Base-by-base conservation (phyloP, 2,888 invertebrate genomes). In the Dascillus cervinus region DNA sequence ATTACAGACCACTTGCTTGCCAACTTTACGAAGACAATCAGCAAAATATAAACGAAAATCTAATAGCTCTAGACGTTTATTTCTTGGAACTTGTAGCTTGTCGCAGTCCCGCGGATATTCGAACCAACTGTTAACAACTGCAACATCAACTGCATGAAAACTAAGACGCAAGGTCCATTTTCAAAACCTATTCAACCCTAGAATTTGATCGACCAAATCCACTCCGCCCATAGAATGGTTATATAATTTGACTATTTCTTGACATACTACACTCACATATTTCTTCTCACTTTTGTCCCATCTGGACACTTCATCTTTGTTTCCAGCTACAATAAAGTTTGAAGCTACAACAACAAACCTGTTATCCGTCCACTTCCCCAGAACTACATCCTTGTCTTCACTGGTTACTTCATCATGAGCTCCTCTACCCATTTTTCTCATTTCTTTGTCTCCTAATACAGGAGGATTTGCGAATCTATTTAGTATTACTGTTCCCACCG, bases 141-240 rank as follows among this genome's bases (percentile, higher is more conserved):
- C 40, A 30, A 45, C 37, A 28, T 48, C 41, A 11, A 42, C 13
- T 17, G 39, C 32, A 32, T 47, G 41, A 24, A 37, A 38, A 22
- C 39, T 38, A 8, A 40, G 29, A 13, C 41, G 25, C 11, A 43
- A 24, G 19, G 37, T 28, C 41, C 34, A 44, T 35, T 48, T 46
- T 21, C 21, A 30, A 14, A 44, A 37, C n/a, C 41, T 11, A 29
- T 44, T 44, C 13, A 34, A 38, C 13, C 39, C 39, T 11, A 45
- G 34, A 30, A 43, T 34, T 34, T 43, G 39, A 34, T 47, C 44
- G 8, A 37, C 25, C 11, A 42, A 24, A 28, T 49, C 48, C n/a
- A 47, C 47, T 12, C 44, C 45, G 12, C 48, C 46, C 46, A 46
- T 49, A n/a, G 32, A 37, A 22, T 37, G 28, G 20, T 47, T 48